Percentiles rank a stretch among this genome's conserved stretches.
These are phyloP conservation scores for Artibeus jamaicensis DNA, from an alignment of 2,797 vertebrate species.

Conservation along the genomic window DNA sequence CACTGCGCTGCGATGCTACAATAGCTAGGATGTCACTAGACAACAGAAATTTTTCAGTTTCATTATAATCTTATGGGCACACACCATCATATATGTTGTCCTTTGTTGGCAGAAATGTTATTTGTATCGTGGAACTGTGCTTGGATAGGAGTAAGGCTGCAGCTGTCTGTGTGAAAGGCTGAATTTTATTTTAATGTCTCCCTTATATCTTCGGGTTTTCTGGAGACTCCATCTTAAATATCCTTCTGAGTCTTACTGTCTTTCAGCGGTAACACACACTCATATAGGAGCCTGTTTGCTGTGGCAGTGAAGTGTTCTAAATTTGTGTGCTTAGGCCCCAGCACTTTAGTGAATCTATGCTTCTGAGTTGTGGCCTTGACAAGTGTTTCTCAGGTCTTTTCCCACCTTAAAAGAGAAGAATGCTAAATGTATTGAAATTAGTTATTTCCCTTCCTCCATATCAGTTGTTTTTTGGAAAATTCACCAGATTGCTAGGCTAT, in stretches of 20 bases:
- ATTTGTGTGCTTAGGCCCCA: neutral
- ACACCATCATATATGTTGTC: neutral
- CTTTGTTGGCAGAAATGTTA: neutral
- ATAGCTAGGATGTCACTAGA: neutral
- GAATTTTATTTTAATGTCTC: neutral
- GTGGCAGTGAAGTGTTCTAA: neutral
- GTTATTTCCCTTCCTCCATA: neutral
- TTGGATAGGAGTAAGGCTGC: neutral
- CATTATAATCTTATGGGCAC: neutral
- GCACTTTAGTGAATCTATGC: neutral
- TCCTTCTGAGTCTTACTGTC: neutral
- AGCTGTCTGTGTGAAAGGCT: neutral
- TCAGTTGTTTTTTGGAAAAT: neutral
- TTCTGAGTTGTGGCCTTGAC: neutral
- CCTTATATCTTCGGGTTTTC: neutral
- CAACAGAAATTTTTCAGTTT: neutral
- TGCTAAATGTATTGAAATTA: neutral
- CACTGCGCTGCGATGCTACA: neutral
- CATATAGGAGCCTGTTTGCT: neutral
- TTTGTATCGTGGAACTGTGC: neutral
- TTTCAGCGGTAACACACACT: neutral
- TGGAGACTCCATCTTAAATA: neutral
- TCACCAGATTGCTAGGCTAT: neutral
- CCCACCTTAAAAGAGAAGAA: neutral
- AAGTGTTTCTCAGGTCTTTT: neutral